A percentile compares a stretch with the other conserved stretches of the same genome.
phyloP scores from a whole-genome alignment of 2,113 vertebrate genomes.

The Calidris pugnax region DNA sequence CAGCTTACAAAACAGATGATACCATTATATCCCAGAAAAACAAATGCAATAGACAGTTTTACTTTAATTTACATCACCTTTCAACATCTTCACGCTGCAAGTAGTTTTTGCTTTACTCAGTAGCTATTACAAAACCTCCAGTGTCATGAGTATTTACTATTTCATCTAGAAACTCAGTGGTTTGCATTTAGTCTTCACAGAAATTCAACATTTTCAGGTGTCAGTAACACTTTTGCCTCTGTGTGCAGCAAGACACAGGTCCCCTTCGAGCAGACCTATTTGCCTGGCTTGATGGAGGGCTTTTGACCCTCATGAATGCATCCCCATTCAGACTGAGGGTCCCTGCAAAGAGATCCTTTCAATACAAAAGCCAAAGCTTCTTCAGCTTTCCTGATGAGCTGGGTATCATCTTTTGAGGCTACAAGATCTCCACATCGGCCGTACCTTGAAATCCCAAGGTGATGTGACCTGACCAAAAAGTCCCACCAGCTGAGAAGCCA shows the following conservation, averaged over 20 bases:
- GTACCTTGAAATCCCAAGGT: not conserved
- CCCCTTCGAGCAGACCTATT: not conserved
- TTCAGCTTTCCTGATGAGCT: not conserved
- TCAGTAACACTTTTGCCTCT: not conserved
- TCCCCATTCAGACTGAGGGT: accelerated
- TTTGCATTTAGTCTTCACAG: not conserved
- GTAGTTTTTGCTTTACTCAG: not conserved
- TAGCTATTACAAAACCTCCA: not conserved
- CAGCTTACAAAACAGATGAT: not conserved
- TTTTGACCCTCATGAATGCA: not conserved
- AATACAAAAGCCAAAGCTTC: not conserved
- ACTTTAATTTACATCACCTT: not conserved
- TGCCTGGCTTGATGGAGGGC: not conserved
- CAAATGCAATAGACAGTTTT: not conserved
- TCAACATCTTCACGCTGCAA: not conserved
- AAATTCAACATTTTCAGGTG: not conserved
- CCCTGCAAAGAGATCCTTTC: not conserved
- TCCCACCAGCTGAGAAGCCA: not conserved
- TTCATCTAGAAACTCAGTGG: not conserved
- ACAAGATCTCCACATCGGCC: not conserved
- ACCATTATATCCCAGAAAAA: not conserved
- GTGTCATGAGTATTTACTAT: not conserved
- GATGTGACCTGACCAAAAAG: not conserved
- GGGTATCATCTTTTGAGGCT: not conserved
- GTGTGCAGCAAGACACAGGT: not conserved